These are phyloP conservation scores for Hippopotamus amphibius DNA, from an alignment of 2,113 vertebrate genomes.

Conservation along the genomic window DNA sequence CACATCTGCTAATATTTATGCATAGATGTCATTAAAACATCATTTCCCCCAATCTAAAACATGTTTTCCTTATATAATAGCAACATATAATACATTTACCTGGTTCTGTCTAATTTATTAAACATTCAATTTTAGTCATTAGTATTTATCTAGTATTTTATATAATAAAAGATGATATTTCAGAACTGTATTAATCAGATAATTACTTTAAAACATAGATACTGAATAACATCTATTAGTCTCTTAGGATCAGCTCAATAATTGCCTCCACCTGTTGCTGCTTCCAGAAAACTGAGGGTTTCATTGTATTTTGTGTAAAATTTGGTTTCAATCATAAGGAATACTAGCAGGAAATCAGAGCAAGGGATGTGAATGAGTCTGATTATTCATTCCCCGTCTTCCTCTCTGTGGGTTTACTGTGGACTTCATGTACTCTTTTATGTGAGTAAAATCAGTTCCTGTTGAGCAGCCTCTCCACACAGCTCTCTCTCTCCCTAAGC, in stretches of 20 bases:
- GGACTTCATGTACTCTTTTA: not conserved
- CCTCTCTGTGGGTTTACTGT: not conserved
- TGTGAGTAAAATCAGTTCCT: not conserved
- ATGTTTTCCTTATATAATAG: not conserved
- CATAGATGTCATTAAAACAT: not conserved
- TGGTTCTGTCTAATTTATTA: not conserved
- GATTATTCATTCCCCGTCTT: not conserved
- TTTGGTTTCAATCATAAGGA: not conserved
- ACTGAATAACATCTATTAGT: not conserved
- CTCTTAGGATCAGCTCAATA: not conserved
- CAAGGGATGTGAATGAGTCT: not conserved
- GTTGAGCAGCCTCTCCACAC: too few species aligned
- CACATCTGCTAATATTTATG: not conserved
- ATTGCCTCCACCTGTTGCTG: not conserved
- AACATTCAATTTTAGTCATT: not conserved
- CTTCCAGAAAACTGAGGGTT: not conserved
- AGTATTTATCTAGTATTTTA: not conserved
- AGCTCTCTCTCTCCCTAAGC: not conserved
- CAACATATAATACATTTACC: not conserved
- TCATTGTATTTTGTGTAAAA: not conserved
- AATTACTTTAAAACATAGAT: not conserved
- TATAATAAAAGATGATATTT: not conserved
- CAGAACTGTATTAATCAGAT: not conserved
- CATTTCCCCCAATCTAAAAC: not conserved
- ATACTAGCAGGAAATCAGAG: not conserved